phyloP scores from a whole-genome alignment of 2,797 vertebrate genomes.

The Tarsius wallacei region DNA sequence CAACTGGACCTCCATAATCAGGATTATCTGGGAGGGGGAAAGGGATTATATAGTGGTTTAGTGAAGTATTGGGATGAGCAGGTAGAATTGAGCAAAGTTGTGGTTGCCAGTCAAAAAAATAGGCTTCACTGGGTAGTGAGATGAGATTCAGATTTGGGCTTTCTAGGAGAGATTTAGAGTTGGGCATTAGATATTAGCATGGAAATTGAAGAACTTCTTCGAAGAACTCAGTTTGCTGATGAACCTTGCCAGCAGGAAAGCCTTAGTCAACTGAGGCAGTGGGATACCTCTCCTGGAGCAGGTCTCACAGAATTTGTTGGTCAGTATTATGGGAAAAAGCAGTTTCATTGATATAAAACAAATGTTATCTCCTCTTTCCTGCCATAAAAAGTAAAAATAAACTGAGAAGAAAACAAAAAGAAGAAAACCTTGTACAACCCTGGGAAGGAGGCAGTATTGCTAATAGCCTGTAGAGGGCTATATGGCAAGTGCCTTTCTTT shows the following conservation, averaged over 20 bases:
- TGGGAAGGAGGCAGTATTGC: neutral
- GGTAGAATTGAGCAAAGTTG: neutral
- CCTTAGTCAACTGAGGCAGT: neutral
- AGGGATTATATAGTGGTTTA: neutral
- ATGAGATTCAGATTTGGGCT: neutral
- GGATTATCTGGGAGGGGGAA: neutral
- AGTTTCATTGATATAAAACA: neutral
- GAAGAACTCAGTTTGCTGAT: neutral
- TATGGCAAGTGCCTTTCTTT: neutral
- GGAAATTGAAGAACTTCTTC: neutral
- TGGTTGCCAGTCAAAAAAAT: neutral
- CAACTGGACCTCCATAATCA: rapidly evolving
- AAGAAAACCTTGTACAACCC: neutral
- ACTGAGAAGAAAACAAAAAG: neutral
- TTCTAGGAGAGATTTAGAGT: neutral
- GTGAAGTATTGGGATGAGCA: neutral
- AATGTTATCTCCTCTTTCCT: neutral
- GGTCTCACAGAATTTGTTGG: neutral
- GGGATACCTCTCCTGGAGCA: neutral
- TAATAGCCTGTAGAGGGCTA: neutral
- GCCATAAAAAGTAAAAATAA: neutral
- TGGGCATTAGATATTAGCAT: neutral
- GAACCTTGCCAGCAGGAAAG: neutral
- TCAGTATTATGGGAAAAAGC: neutral
- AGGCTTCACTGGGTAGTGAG: neutral